These are phyloP conservation scores for Ahaetulla prasina DNA, from an alignment of 2,113 vertebrate genomes.

Conservation along the genomic window DNA sequence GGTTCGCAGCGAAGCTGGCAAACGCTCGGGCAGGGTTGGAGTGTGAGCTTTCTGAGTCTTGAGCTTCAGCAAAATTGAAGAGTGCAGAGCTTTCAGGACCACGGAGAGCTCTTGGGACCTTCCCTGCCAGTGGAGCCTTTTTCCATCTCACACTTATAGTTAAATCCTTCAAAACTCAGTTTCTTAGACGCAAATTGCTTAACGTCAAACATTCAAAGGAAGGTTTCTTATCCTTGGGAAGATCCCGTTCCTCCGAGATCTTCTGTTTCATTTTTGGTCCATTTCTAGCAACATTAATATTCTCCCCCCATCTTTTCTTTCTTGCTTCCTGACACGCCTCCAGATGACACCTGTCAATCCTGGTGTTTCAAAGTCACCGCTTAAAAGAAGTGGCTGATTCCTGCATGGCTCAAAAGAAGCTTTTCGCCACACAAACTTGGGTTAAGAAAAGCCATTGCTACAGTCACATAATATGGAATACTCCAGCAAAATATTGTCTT, in stretches of 20 bases:
- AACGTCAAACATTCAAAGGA: too few species aligned
- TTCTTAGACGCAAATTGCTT: too few species aligned
- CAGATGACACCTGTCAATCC: not conserved
- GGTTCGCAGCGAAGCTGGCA: not conserved
- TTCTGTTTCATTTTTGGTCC: not conserved
- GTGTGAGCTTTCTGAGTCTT: not conserved
- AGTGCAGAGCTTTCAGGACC: not conserved
- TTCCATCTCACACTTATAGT: not conserved
- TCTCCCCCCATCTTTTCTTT: too few species aligned
- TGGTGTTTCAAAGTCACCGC: not conserved
- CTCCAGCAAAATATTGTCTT: too few species aligned
- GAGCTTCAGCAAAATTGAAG: not conserved
- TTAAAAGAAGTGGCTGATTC: not conserved
- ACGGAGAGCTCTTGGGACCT: not conserved
- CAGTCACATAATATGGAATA: not conserved
- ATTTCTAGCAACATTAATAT: not conserved
- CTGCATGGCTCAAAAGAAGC: not conserved
- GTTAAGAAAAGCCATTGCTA: not conserved
- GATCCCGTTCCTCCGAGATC: not conserved
- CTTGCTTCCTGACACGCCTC: not conserved
- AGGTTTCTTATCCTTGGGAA: not conserved
- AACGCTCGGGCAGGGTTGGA: not conserved
- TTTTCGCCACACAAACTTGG: not conserved
- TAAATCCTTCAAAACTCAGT: not conserved
- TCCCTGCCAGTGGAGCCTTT: not conserved